phyloP scores from a whole-genome alignment of 1,140 invertebrate genomes.

The Drosophila lini region DNA sequence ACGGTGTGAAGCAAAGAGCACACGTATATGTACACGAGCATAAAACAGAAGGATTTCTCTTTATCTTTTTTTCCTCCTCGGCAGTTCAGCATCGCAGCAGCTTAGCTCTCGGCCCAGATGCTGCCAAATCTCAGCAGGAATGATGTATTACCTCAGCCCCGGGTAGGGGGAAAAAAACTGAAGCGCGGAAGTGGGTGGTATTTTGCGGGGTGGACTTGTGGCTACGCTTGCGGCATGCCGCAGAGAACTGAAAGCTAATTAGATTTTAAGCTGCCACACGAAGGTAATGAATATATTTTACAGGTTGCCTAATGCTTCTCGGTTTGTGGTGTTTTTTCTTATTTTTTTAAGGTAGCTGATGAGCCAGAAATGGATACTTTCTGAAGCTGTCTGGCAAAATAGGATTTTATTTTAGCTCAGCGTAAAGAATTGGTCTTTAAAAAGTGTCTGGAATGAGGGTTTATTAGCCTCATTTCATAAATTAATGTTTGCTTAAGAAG shows the following conservation, averaged over 20 bases:
- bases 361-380: slow-evolving; percentile 34
- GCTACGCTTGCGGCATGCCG: slow-evolving; percentile 47
- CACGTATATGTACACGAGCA: slow-evolving; percentile 20
- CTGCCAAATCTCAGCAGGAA: slow-evolving; percentile 65
- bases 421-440: neutral
- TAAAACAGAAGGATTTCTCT: slow-evolving; percentile 70
- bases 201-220: slow-evolving; percentile 23
- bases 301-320: slow-evolving; percentile 30
- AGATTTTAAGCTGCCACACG: slow-evolving; percentile 64
- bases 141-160: slow-evolving; percentile 68
- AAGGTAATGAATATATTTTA: slow-evolving; percentile 60
- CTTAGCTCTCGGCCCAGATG: slow-evolving; percentile 41
- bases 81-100: slow-evolving; percentile 3
- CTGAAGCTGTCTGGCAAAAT: slow-evolving; percentile 15
- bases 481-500: no score
- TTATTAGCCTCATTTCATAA: neutral
- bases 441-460: neutral
- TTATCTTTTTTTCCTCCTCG: slow-evolving; percentile 18
- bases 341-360: slow-evolving; percentile 2
- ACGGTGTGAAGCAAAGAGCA: slow-evolving; percentile 43
- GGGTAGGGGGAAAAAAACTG: neutral
- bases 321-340: neutral
- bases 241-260: slow-evolving; percentile 75
- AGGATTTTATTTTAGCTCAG: slow-evolving; percentile 5
- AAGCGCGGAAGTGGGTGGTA: slow-evolving; percentile 45